These are phyloP conservation scores for Rousettus madagascariensis DNA, from an alignment of 2,797 vertebrate species.

Conservation along the genomic window DNA sequence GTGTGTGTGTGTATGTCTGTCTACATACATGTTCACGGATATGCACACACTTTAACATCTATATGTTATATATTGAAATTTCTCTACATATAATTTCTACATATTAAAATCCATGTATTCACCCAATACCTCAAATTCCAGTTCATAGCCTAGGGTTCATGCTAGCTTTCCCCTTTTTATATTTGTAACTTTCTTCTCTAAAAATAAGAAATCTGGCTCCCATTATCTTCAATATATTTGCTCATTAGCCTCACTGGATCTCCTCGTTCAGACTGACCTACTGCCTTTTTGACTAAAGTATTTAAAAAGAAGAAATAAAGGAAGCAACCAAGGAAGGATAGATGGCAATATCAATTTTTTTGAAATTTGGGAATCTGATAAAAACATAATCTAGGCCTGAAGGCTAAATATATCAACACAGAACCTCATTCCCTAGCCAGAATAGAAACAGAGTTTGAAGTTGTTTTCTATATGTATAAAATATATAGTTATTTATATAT, in stretches of 20 bases:
- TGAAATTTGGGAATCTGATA: neutral
- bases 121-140: neutral
- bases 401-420: neutral
- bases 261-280: neutral
- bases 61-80: neutral
- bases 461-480: neutral
- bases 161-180: neutral
- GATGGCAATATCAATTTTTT: neutral
- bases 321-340: neutral
- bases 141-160: neutral
- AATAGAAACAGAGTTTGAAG: neutral
- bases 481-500: neutral
- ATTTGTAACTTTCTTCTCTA: neutral
- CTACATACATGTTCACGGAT: neutral
- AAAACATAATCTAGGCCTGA: neutral
- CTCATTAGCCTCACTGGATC: neutral
- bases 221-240: neutral
- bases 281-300: conserved; percentile 24
- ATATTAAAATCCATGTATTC: neutral
- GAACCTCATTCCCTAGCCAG: neutral
- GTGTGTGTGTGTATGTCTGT: neutral
- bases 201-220: neutral
- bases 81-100: neutral
- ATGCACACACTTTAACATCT: neutral
- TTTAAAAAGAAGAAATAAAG: conserved; percentile 19